Base-by-base conservation (phyloP, 2,113 vertebrate species). In the Helogale parvula region DNA sequence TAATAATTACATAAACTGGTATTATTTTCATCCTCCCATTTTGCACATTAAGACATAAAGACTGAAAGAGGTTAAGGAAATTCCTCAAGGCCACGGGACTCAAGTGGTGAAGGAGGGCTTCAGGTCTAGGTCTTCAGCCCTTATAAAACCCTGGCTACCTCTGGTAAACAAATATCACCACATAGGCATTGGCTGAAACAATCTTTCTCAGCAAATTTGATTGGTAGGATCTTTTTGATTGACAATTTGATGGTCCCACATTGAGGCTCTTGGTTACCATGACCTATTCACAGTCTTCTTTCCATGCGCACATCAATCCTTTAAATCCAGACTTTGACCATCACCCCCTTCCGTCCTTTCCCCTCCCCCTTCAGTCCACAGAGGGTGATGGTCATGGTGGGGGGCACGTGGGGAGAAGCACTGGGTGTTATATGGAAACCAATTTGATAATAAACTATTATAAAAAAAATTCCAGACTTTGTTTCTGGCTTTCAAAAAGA, bases 21-120 rank as follows among this genome's bases (percentile, higher is more conserved):
- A 27, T 72, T 91, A 15, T 92, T 69, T 94, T 94, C 2, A 71
- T 90, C 72, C 33, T 93, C 23, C 45, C 29, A 21, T n/a, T 93
- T 97, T 95, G 4, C 23, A 63, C 38, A 35, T 88, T 88, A 88
- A 88, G 45, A 90, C 87, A 72, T 31, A 52, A 93, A 94, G n/a
- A 88, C 27, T 65, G 60, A 52, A 82, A 76, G 57, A 77, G 17
- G 4, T 65, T 41, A 80, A 74, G 45, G n/a, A 72, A 77, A 96
- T 95, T 89, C 35, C 54, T 3, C 31, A 88, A 65, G 27, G 54
- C n/a, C 38, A 31, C 21, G 83, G 31, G 89, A 57, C n/a, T 95
- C 33, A 35, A 69, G 16, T 72, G 16, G 1, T 88, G 23, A 94
- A 74, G 38, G 41, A 63, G 31, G 9, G 41, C 66, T 77, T 80